Evolutionary conservation across 1,140 invertebrate species (phyloP).

Genomic region (Anagrus nilaparvatae): DNA sequence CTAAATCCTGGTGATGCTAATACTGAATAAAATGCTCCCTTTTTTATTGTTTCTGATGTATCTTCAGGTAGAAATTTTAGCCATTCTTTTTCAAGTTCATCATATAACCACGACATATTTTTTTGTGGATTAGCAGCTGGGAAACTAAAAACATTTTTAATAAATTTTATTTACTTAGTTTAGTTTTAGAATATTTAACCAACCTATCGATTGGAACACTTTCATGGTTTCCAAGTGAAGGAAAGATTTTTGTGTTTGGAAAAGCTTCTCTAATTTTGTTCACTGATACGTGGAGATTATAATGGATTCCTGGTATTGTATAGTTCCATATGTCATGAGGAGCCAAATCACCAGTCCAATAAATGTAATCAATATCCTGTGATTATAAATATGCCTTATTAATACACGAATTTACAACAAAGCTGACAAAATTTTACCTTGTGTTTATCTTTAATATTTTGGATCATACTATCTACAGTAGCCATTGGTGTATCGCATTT

Average conservation of each 20-base stretch:
- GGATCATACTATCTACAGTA: slow-evolving; percentile 81
- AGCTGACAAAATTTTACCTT: too few relatives aligned
- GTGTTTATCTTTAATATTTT: slow-evolving; percentile 76
- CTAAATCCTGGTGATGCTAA: slow-evolving; percentile 76
- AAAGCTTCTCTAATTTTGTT: slow-evolving; percentile 77
- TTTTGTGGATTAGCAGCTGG: slow-evolving; percentile 73
- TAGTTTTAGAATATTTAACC: background rate
- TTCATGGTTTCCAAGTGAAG: slow-evolving; percentile 93
- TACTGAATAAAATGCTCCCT: slow-evolving; percentile 84
- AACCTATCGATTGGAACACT: slow-evolving; percentile 89
- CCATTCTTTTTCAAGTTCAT: slow-evolving; percentile 77
- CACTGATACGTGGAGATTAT: slow-evolving; percentile 74
- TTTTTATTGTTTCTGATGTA: slow-evolving; percentile 70
- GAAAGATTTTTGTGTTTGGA: slow-evolving; percentile 83
- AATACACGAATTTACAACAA: too few relatives aligned
- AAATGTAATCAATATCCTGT: slow-evolving; percentile 92
- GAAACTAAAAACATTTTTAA: slow-evolving; percentile 51
- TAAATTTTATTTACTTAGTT: background rate
- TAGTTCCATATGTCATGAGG: slow-evolving; percentile 98
- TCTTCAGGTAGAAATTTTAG: slow-evolving; percentile 77
- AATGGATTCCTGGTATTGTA: slow-evolving; percentile 77
- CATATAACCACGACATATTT: slow-evolving; percentile 86
- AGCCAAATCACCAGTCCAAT: slow-evolving; percentile 97
- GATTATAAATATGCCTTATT: too few relatives aligned
- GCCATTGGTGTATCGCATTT: slow-evolving; percentile 84